Conservation (phyloP, 2,888 invertebrate genomes). For the Drosophila leonis region DNA sequence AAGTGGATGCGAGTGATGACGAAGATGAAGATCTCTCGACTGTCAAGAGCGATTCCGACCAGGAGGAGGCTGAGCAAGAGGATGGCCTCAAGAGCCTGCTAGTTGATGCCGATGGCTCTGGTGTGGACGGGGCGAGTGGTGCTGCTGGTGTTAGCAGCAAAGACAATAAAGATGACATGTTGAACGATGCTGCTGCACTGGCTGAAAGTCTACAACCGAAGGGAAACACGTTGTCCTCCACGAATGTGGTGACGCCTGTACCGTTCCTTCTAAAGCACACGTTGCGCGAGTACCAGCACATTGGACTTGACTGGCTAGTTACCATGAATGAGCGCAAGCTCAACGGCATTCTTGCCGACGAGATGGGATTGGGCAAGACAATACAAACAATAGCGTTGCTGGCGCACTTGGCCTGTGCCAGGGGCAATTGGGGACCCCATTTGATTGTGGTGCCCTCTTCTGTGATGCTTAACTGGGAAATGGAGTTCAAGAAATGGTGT, state of each 20-base stretch:
- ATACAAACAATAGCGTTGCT: conserved; percentile 98
- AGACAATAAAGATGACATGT: conserved; percentile 88
- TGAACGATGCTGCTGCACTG: conserved; percentile 96
- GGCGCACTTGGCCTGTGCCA: conserved; percentile 96
- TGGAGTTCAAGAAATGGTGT: conserved; percentile 99
- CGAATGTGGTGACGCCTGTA: conserved; percentile 96
- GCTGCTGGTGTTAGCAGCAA: conserved; percentile 40
- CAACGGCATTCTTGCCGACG: conserved; percentile 98
- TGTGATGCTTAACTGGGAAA: conserved; percentile 99
- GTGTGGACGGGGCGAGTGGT: conserved; percentile 1
- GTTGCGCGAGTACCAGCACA: conserved; percentile 97
- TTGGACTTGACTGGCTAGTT: conserved; percentile 98
- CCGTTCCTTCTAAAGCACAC: conserved; percentile 96
- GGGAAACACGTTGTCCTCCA: conserved; percentile 97
- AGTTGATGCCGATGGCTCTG: conserved; percentile 54
- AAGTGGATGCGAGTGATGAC: conserved; percentile 80
- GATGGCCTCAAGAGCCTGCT: conserved; percentile 88
- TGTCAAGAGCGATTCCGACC: conserved; percentile 74
- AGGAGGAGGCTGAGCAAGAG: conserved; percentile 83
- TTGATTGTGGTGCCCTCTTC: conserved; percentile 99
- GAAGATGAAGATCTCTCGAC: conserved; percentile 83
- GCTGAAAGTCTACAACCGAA: conserved; percentile 99
- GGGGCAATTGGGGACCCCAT: conserved; percentile 98
- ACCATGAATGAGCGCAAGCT: conserved; percentile 97
- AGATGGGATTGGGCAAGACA: conserved; percentile 99